These are phyloP conservation scores for Pararge aegeria DNA, from an alignment of 1,140 invertebrate species.

Conservation along the genomic window DNA sequence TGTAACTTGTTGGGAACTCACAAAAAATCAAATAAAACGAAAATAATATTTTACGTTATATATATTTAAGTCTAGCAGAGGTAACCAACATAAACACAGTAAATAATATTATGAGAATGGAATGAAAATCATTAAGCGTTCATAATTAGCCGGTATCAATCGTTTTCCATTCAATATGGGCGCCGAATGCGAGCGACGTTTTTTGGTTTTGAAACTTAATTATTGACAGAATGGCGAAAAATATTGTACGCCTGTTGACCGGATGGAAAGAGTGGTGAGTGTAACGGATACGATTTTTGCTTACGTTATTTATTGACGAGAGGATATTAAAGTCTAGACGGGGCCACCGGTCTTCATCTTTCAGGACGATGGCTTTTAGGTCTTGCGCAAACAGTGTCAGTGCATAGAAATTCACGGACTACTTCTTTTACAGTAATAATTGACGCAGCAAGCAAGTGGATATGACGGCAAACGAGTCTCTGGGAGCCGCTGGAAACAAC, in stretches of 20 bases:
- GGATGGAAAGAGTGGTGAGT: neutral
- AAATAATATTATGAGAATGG: neutral
- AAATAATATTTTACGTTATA: no score
- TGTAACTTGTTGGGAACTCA: no score
- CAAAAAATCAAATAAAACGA: no score
- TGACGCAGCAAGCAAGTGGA: no score
- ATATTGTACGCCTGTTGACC: conserved; percentile 16
- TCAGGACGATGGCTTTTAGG: no score
- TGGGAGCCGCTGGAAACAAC: no score
- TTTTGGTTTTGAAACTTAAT: conserved; percentile 64
- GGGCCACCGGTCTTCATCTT: no score
- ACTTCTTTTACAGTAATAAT: no score
- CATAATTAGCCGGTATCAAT: conserved; percentile 32
- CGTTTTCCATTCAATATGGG: conserved; percentile 36
- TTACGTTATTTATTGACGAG: neutral
- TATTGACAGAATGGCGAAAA: conserved; percentile 60
- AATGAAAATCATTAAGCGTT: neutral
- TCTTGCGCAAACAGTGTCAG: no score
- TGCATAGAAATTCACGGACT: no score
- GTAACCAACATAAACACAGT: neutral
- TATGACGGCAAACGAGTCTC: no score
- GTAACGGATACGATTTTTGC: conserved; percentile 29
- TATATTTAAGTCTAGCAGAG: neutral
- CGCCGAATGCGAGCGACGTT: conserved; percentile 55
- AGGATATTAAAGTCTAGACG: no score